These are phyloP conservation scores for Tricholaema leucomelas DNA, from an alignment of 2,113 vertebrate genomes.

Conservation along the genomic window DNA sequence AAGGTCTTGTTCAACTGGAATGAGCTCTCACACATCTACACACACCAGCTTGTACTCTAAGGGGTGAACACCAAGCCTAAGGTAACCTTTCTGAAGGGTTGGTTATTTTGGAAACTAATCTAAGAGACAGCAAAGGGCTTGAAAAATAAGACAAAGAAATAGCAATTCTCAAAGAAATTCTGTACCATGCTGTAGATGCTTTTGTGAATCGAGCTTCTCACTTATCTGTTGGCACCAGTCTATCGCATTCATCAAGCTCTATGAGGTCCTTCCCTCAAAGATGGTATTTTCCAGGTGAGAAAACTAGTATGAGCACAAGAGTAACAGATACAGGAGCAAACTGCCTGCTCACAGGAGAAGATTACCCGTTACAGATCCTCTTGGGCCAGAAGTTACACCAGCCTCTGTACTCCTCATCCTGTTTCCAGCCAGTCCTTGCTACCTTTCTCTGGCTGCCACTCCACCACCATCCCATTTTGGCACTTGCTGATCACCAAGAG, in stretches of 20 bases:
- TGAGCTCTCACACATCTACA: background rate
- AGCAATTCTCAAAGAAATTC: background rate
- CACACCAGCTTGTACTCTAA: background rate
- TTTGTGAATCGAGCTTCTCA: background rate
- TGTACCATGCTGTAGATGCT: background rate
- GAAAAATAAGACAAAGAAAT: background rate
- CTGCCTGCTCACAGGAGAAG: background rate
- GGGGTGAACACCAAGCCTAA: slow-evolving; percentile 10
- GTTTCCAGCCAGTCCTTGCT: background rate
- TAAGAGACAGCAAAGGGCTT: slow-evolving; percentile 1
- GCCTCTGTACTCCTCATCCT: background rate
- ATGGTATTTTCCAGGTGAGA: background rate
- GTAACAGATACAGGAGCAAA: background rate
- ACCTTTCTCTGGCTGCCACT: background rate
- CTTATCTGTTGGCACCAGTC: background rate
- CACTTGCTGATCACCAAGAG: background rate
- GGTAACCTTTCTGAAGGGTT: slow-evolving; percentile 1
- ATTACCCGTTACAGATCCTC: background rate
- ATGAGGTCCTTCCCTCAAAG: background rate
- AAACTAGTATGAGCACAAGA: background rate
- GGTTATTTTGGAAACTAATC: slow-evolving; percentile 7
- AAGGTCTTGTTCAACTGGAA: too few species aligned
- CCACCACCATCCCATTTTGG: background rate
- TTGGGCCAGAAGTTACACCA: background rate
- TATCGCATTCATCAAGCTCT: background rate